Base-by-base conservation (phyloP, 2,113 vertebrate genomes). In the Nestor notabilis region DNA sequence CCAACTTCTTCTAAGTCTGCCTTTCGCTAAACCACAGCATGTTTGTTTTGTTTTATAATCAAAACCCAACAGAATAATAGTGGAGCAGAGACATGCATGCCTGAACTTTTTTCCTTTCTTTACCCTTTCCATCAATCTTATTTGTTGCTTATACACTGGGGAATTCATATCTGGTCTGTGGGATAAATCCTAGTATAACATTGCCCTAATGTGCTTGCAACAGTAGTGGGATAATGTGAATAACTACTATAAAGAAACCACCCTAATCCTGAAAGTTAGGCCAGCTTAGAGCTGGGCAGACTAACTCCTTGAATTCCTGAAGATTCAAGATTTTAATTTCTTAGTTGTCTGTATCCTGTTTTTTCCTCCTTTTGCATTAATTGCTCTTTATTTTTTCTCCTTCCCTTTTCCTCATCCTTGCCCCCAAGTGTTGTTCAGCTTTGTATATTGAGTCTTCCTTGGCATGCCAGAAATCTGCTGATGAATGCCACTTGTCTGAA, bases 401-500 rank as follows among this genome's bases (percentile, higher is more conserved):
- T 83, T 50, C 44, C 17, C 14, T 66, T 95, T 90, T 92, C 56
- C 37, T 96, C 72, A 31, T 85, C 89, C 83, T 89, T 81, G n/a
- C 39, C 58, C 88, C 53, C 15, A 49, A 58, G 44, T 52, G 66
- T 89, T 91, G 83, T 79, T 85, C 72, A 43, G 20, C 89, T 95
- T 91, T 75, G 93, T 65, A 87, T 94, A 64, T 53, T 80, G 66
- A 95, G 78, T 94, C 94, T 97, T 69, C 28, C 52, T 65, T 65
- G 78, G 85, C 91, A 94, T 11, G 46, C 74, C 52, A 61, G 65
- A 96, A 89, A 75, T 83, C 31, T 83, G 15, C 70, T 90, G 88
- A 83, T 95, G 87, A 95, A 93, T 95, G 90, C 74, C 63, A 90
- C 78, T 96, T 96, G 95, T 95, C 89, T 85, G 91, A 91, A 91